Evolutionary conservation across 1,140 invertebrate genomes (phyloP), one percentile per base, ranked within the genome.

Genomic region (Branchinecta lynchi): DNA sequence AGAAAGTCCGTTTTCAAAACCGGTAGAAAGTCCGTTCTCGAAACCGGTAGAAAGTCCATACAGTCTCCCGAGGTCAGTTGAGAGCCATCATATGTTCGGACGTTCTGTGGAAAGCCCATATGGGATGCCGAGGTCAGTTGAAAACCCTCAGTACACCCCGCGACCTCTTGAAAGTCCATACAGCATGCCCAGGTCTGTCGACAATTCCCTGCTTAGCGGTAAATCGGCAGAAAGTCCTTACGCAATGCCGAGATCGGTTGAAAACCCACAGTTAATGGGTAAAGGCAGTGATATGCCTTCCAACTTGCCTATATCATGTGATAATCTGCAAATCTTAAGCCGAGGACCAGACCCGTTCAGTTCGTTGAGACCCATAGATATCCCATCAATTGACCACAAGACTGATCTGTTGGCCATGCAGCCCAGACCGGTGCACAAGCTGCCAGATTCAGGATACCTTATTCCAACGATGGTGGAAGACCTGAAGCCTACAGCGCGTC

Each of bases 1-100:
- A 9, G 46, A 51, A 51, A 51, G 46, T 51, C 46, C 46, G 46
- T 51, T 51, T 51, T 60, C 51, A 60, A 60, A 20, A 60, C 51
- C 51, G 12, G 17, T 60, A 15, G 51, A 60, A 60, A 60, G 51
- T 60, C 51, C 51, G 17, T 60, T 60, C 51, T 60, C 51, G 17
- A 60, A 60, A 20, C 51, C 51, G 17, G 51, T 20, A 15, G 51
- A 60, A 20, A 60, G 51, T 20, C 51, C 51, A 60, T 60, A 60
- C 17, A 60, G 51, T 6, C 17, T 60, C 17, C 51, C 51, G 12
- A 60, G 51, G 6, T 60, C 51, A 3, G 51, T 20, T 60, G 51
- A 60, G 17, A 60, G 51, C 51, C 51, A 60, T 15, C 12, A 12
- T 60, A 20, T 60, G 17, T 60, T 60, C 3, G 17, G 51, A 15